phyloP scores from a whole-genome alignment of 2,797 vertebrate species.

The Jordanella pulchra region DNA sequence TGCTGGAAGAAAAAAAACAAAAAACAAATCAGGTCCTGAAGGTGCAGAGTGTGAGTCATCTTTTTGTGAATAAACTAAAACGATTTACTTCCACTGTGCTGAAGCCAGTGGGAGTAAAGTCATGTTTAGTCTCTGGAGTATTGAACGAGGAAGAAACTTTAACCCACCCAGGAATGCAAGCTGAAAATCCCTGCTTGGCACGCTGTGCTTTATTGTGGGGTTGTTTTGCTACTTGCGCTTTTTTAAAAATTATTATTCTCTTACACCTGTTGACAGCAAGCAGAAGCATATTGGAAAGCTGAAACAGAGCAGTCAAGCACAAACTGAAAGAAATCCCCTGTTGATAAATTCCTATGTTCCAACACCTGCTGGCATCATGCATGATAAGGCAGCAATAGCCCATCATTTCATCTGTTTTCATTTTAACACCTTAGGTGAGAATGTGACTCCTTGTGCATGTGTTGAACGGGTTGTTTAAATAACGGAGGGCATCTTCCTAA shows the following conservation, averaged over 20 bases:
- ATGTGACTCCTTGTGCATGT: conserved; percentile 12
- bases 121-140: conserved; percentile 31
- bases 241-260: conserved; percentile 8
- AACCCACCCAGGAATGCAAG: conserved; percentile 49
- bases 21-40: conserved; percentile 23
- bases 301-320: conserved; percentile 17
- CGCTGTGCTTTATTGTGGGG: not conserved
- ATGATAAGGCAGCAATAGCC: conserved; percentile 41
- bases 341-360: conserved; percentile 32
- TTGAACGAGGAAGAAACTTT: conserved; percentile 30
- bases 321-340: conserved; percentile 21
- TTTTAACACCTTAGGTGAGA: conserved; percentile 42
- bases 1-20: conserved; percentile 12
- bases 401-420: conserved; percentile 49
- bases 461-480: conserved; percentile 4
- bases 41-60: conserved; percentile 43
- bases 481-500: conserved; percentile 9
- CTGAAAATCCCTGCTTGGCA: conserved; percentile 47
- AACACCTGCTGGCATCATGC: conserved; percentile 54
- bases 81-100: conserved; percentile 17
- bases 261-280: conserved; percentile 61
- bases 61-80: conserved; percentile 6
- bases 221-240: conserved; percentile 19
- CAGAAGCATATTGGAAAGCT: conserved; percentile 6
- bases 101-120: conserved; percentile 29